phyloP scores from a whole-genome alignment of 2,888 invertebrate species.

The Dryocosmus kuriphilus region DNA sequence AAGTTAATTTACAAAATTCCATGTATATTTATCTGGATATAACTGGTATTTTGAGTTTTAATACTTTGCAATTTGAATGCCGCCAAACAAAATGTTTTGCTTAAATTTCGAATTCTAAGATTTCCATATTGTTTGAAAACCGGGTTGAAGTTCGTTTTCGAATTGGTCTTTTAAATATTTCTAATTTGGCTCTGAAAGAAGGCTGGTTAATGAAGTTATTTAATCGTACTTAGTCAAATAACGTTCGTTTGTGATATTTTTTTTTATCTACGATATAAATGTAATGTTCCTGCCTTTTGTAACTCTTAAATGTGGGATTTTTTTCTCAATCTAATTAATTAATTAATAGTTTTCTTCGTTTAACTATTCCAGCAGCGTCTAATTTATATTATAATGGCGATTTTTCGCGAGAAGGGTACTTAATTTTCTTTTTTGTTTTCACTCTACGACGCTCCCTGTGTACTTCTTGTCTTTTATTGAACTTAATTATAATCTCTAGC shows the following conservation, averaged over 20 bases:
- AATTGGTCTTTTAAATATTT: neutral
- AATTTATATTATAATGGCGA: constrained; percentile 8
- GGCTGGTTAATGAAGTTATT: constrained; percentile 22
- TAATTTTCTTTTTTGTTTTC: constrained; percentile 7
- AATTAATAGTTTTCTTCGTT: neutral
- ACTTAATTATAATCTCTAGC: constrained; percentile 36
- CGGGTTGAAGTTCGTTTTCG: neutral
- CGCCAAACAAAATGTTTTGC: no score
- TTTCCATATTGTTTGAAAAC: neutral
- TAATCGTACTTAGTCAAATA: constrained; percentile 37
- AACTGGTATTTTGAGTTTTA: neutral
- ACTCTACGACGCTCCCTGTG: constrained; percentile 6
- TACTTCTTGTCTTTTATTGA: constrained; percentile 17
- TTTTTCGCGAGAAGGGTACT: constrained; percentile 35
- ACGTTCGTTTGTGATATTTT: constrained; percentile 39
- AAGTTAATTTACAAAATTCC: neutral
- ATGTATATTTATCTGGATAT: neutral
- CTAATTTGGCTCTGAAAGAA: constrained; percentile 7
- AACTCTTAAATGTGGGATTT: constrained; percentile 26
- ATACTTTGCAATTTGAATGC: no score
- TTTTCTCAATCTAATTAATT: constrained; percentile 24
- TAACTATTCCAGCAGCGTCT: neutral
- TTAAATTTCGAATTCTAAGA: no score
- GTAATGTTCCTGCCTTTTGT: constrained; percentile 32
- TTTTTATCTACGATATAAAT: constrained; percentile 38